phyloP scores from a whole-genome alignment of 2,888 invertebrate genomes.

The Eristalis intricaria region DNA sequence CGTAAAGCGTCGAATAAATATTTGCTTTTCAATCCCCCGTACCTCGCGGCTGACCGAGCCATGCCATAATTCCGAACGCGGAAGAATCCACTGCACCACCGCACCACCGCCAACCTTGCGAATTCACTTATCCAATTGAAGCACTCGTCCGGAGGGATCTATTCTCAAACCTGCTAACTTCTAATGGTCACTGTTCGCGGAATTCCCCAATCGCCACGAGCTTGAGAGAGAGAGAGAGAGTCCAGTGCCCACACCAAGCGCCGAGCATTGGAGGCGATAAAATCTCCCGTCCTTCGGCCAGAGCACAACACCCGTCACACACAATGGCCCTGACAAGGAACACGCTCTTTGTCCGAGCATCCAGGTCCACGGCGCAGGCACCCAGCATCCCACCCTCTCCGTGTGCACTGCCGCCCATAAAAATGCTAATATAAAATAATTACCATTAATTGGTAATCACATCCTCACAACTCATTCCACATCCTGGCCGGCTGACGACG shows the following conservation, averaged over 20 bases:
- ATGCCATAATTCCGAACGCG: background rate
- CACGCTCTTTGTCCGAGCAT: constrained; percentile 15
- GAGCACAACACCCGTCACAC: background rate
- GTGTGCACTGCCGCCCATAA: constrained; percentile 42
- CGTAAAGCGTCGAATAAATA: background rate
- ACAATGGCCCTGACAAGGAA: background rate
- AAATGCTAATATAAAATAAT: constrained; percentile 76
- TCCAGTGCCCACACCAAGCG: background rate
- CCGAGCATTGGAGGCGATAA: background rate
- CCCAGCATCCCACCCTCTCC: constrained; percentile 31
- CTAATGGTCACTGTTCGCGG: background rate
- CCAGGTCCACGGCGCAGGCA: constrained; percentile 12
- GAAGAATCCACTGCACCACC: background rate
- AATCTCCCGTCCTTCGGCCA: background rate
- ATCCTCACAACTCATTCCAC: constrained; percentile 67
- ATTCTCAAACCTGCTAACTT: background rate
- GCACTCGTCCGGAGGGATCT: background rate
- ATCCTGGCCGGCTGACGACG: constrained; percentile 14
- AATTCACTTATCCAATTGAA: background rate
- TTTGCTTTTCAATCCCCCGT: background rate
- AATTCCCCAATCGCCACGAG: background rate
- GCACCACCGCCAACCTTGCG: background rate
- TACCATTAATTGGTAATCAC: constrained; percentile 75
- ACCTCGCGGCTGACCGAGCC: background rate
- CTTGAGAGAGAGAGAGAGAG: background rate